These are phyloP conservation scores for Luscinia luscinia DNA, from an alignment of 2,797 vertebrate genomes.

Conservation along the genomic window DNA sequence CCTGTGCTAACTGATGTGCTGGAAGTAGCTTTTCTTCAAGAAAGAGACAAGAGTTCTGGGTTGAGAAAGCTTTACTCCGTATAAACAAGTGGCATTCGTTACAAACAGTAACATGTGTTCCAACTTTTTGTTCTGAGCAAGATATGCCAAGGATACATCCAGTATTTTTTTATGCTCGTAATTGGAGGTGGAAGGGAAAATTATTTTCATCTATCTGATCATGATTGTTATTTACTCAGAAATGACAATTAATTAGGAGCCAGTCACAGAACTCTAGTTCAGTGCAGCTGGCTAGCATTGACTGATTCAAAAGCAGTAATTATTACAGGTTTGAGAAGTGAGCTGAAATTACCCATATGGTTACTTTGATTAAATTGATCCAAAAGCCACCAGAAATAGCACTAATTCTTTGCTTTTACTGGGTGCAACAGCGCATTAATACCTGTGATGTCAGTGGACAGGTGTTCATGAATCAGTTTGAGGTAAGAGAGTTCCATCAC, in stretches of 20 bases:
- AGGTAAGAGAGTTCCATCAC: background rate
- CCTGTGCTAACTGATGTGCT: constrained; percentile 21
- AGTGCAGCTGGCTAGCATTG: constrained; percentile 24
- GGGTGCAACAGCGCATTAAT: background rate
- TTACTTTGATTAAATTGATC: constrained; percentile 61
- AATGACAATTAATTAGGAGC: constrained; percentile 15
- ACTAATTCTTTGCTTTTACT: background rate
- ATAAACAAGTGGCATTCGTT: background rate
- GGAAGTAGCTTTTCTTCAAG: constrained; percentile 10
- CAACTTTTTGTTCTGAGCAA: constrained; percentile 14
- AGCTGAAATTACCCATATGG: constrained; percentile 71
- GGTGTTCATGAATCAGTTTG: background rate
- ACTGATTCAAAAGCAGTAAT: constrained; percentile 55
- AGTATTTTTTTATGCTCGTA: background rate
- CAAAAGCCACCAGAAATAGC: constrained; percentile 48
- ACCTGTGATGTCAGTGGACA: background rate
- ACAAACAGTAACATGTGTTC: background rate
- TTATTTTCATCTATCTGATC: constrained; percentile 10
- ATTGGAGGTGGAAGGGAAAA: background rate
- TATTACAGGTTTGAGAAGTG: constrained; percentile 63
- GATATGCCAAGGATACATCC: background rate
- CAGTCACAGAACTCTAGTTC: background rate
- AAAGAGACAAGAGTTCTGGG: background rate
- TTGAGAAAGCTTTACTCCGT: constrained; percentile 21
- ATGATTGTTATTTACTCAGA: constrained; percentile 32